Percentiles rank a stretch among this genome's conserved stretches.
phyloP scores from a whole-genome alignment of 2,797 vertebrate genomes.

The Dermochelys coriacea region DNA sequence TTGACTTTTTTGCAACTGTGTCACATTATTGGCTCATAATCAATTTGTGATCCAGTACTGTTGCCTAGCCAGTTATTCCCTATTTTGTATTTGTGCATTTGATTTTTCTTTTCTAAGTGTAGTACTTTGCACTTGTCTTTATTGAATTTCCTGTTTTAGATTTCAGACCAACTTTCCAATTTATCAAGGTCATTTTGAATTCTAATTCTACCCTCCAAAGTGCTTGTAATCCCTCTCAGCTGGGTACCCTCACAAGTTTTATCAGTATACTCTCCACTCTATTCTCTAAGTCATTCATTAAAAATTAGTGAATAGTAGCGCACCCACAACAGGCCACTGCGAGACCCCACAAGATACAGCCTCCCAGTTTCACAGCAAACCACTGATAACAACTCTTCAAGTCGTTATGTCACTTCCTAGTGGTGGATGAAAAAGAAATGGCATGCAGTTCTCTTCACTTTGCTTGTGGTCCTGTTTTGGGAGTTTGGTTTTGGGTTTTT shows the following conservation, averaged over 20 bases:
- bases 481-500: not conserved
- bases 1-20: not conserved
- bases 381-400: not conserved
- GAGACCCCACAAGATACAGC: not conserved
- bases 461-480: slow-evolving; percentile 22
- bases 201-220: not conserved
- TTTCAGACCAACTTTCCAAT: not conserved
- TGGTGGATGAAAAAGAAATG: slow-evolving; percentile 25
- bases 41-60: not conserved
- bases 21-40: not conserved
- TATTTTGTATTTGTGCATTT: not conserved
- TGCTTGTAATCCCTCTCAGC: not conserved
- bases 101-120: not conserved
- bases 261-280: not conserved
- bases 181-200: not conserved
- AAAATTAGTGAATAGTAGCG: not conserved
- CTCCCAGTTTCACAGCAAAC: not conserved
- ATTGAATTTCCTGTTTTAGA: not conserved
- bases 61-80: not conserved
- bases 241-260: not conserved
- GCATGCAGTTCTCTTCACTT: not conserved
- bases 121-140: not conserved
- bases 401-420: not conserved
- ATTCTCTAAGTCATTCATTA: not conserved
- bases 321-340: not conserved